These are phyloP conservation scores for Microtus pennsylvanicus DNA, from an alignment of 2,113 vertebrate genomes.

Conservation along the genomic window DNA sequence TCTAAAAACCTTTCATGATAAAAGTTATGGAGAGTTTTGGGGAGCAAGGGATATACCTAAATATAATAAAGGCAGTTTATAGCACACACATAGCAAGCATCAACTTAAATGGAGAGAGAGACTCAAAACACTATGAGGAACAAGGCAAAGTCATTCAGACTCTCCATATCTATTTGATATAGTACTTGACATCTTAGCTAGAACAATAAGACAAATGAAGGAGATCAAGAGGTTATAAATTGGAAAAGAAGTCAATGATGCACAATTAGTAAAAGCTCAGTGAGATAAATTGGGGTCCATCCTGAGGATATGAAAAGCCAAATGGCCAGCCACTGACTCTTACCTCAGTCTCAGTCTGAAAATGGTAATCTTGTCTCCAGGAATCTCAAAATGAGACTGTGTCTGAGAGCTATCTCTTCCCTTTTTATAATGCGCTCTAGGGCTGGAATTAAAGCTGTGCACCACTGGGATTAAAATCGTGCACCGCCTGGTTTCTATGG, in stretches of 20 bases:
- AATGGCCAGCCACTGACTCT: too few relatives aligned
- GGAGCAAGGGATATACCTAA: background rate
- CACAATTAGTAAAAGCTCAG: too few relatives aligned
- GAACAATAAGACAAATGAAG: background rate
- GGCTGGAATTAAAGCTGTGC: too few relatives aligned
- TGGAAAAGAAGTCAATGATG: background rate
- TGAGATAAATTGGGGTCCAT: too few relatives aligned
- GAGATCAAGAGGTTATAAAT: background rate
- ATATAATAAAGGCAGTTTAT: background rate
- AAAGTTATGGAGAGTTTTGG: background rate
- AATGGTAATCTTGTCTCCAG: too few relatives aligned
- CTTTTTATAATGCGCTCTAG: too few relatives aligned
- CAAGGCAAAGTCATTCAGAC: background rate
- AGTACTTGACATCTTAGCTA: background rate
- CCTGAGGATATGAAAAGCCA: too few relatives aligned
- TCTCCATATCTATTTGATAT: background rate
- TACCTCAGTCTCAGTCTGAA: too few relatives aligned
- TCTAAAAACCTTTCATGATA: background rate
- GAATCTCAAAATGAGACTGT: too few relatives aligned
- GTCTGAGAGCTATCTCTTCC: too few relatives aligned
- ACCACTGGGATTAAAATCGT: too few relatives aligned
- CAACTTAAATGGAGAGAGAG: background rate
- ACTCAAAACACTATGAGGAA: background rate
- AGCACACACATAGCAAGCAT: background rate
- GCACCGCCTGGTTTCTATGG: too few relatives aligned